Evolutionary conservation across 2,888 invertebrate genomes (phyloP).

Genomic region (Coenonympha glycerion): DNA sequence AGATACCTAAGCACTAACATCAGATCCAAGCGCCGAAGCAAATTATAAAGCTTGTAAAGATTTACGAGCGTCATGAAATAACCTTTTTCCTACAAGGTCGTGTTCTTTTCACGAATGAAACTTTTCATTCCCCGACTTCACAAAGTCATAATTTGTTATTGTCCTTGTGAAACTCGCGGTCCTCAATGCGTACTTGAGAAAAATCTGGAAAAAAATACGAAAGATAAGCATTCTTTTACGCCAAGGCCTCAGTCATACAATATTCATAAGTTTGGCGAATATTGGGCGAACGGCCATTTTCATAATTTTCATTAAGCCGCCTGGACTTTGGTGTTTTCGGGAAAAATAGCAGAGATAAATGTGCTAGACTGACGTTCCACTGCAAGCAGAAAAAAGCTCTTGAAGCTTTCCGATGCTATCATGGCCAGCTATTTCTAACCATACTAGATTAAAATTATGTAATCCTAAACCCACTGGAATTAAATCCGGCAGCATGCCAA

Average conservation of each 20-base stretch:
- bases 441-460: no score
- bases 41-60: no score
- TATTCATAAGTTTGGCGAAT: conserved; percentile 11
- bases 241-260: conserved; percentile 1
- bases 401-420: neutral
- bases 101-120: neutral
- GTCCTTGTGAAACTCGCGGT: neutral
- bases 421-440: no score
- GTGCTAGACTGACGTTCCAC: neutral
- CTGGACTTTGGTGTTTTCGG: conserved; percentile 4
- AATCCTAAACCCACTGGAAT: no score
- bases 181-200: conserved; percentile 5
- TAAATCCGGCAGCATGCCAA: no score
- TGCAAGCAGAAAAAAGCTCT: neutral
- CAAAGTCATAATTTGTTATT: conserved; percentile 6
- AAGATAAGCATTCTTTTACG: conserved; percentile 6
- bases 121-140: neutral
- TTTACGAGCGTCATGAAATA: no score
- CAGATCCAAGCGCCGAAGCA: no score
- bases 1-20: no score
- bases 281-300: conserved; percentile 5
- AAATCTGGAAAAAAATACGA: conserved; percentile 1
- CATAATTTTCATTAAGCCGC: conserved; percentile 10
- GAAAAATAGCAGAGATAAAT: neutral
- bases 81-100: no score